Evolutionary conservation across 2,888 invertebrate genomes (phyloP).

Genomic region (Mactromeris polynyma): DNA sequence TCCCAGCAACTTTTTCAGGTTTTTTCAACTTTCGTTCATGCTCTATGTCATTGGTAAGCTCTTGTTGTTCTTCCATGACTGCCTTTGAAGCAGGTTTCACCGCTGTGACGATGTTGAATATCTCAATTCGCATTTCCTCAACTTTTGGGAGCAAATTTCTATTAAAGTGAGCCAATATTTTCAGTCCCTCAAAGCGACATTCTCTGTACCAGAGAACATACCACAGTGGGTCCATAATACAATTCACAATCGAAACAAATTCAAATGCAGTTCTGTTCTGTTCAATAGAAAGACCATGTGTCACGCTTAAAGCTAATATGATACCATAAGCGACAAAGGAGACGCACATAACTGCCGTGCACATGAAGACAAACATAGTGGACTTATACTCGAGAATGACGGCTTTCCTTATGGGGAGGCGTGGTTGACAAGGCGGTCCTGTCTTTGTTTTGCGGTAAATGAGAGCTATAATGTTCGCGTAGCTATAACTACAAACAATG

Average conservation of each 20-base stretch:
- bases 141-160: background rate
- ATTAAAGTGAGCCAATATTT: conserved; percentile 11
- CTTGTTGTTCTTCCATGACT: background rate
- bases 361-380: conserved; percentile 27
- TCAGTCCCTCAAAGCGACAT: conserved; percentile 40
- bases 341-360: background rate
- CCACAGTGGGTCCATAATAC: conserved; percentile 25
- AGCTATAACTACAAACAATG: background rate
- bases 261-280: conserved; percentile 7
- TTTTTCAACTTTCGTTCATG: no score
- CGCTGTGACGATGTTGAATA: conserved; percentile 32
- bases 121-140: conserved; percentile 17
- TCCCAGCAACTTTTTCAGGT: no score
- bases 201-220: conserved; percentile 48
- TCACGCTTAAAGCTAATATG: background rate
- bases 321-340: background rate
- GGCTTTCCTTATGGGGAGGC: background rate
- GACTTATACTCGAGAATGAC: conserved; percentile 25
- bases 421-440: background rate
- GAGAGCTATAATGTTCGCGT: background rate
- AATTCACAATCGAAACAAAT: conserved; percentile 20
- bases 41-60: no score
- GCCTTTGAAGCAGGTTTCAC: background rate
- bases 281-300: background rate
- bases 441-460: background rate